These are phyloP conservation scores for Macrotus californicus DNA, from an alignment of 2,113 vertebrate species.

Conservation along the genomic window DNA sequence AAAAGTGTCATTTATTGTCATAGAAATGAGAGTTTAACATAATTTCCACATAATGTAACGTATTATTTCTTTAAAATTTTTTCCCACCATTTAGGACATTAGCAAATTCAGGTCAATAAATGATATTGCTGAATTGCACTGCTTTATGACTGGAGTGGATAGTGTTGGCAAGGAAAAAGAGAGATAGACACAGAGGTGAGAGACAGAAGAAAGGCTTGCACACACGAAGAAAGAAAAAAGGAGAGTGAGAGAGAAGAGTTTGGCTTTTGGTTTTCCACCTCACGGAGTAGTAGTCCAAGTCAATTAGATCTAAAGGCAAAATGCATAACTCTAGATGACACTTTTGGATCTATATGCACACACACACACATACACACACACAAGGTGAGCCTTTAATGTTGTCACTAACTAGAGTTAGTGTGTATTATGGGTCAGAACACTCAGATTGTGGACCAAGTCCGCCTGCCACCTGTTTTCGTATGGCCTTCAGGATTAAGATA, in stretches of 20 bases:
- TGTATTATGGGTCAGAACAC: not conserved
- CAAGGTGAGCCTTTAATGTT: not conserved
- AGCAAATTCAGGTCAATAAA: not conserved
- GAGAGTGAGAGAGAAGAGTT: not conserved
- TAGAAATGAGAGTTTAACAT: not conserved
- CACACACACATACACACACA: not conserved
- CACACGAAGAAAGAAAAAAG: not conserved
- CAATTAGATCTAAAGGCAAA: not conserved
- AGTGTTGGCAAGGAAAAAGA: accelerated
- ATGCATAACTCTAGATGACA: not conserved
- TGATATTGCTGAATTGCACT: not conserved
- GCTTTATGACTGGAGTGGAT: not conserved
- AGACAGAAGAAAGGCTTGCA: not conserved
- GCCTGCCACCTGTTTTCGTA: not conserved
- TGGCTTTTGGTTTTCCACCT: not conserved
- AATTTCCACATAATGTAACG: not conserved
- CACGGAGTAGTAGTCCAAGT: not conserved
- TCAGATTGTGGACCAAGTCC: not conserved
- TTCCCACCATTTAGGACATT: not conserved
- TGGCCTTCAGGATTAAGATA: not conserved
- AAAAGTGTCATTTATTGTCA: not conserved
- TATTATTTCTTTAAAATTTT: not conserved
- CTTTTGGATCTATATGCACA: not conserved
- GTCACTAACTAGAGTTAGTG: not conserved
- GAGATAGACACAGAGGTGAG: not conserved